Percentiles rank a stretch among this genome's conserved stretches.
phyloP scores from a whole-genome alignment of 2,113 vertebrate species.

The Nothoprocta perdicaria region DNA sequence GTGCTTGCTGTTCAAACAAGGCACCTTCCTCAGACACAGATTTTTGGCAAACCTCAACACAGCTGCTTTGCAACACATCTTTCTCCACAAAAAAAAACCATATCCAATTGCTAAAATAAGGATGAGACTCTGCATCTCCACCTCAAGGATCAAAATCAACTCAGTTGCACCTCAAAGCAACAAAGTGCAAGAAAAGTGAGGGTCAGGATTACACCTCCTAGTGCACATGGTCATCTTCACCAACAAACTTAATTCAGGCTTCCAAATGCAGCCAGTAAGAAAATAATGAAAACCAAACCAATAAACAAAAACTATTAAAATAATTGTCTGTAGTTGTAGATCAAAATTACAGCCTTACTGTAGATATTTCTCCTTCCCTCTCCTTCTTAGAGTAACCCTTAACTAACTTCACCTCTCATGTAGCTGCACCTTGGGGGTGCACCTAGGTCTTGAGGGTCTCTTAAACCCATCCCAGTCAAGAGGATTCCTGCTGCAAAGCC shows the following conservation, averaged over 20 bases:
- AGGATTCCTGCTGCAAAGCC: not conserved
- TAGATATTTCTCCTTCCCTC: not conserved
- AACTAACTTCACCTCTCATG: accelerated
- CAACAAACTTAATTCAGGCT: not conserved
- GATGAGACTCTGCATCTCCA: not conserved
- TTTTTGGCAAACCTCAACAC: not conserved
- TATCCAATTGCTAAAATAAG: not conserved
- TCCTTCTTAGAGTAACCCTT: not conserved
- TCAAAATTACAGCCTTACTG: not conserved
- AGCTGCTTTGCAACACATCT: not conserved
- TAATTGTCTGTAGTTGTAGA: not conserved
- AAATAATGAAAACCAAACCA: not conserved
- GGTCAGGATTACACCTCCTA: not conserved
- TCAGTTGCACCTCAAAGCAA: not conserved
- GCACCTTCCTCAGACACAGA: not conserved
- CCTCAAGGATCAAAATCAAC: not conserved
- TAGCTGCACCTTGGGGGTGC: not conserved
- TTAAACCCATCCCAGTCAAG: too few relatives aligned
- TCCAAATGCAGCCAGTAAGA: not conserved
- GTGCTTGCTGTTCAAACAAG: not conserved
- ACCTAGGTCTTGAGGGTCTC: too few relatives aligned
- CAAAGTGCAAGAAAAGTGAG: not conserved
- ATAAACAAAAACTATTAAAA: too few relatives aligned
- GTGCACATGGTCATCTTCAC: not conserved
- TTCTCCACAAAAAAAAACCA: not conserved